phyloP scores from a whole-genome alignment of 1,140 invertebrate genomes.

The Zaprionus inermis region DNA sequence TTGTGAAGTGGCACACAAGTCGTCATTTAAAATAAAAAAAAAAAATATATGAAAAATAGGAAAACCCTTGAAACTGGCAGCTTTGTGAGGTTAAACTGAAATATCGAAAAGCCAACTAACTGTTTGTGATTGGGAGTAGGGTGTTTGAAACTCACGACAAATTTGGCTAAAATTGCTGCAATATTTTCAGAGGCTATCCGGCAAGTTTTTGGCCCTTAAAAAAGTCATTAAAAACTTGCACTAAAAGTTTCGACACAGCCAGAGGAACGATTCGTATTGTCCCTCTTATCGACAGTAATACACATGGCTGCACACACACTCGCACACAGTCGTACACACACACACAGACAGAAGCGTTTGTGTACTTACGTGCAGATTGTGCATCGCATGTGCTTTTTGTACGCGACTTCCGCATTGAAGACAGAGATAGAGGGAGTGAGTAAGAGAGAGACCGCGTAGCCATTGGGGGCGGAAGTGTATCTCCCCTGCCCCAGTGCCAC shows the following conservation, averaged over 20 bases:
- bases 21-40: background rate
- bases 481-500: no score
- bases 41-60: background rate
- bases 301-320: conserved; percentile 63
- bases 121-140: background rate
- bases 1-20: background rate
- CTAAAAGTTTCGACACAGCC: conserved; percentile 22
- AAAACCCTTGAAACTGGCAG: background rate
- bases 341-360: background rate
- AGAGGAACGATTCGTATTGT: conserved; percentile 11
- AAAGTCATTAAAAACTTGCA: conserved; percentile 46
- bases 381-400: conserved; percentile 58
- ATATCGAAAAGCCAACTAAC: background rate
- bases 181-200: conserved; percentile 15
- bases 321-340: background rate
- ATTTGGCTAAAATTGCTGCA: conserved; percentile 12
- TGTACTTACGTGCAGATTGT: conserved; percentile 32
- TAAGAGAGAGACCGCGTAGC: no score
- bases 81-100: background rate
- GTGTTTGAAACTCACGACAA: conserved; percentile 11
- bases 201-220: conserved; percentile 30
- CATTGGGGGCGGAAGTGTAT: no score
- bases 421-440: no score
- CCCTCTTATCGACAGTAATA: conserved; percentile 47
- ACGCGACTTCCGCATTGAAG: conserved; percentile 59